A percentile compares a stretch with the other conserved stretches of the same genome.
These are phyloP conservation scores for Halictus quadricinctus DNA, from an alignment of 2,888 invertebrate species.

Conservation along the genomic window DNA sequence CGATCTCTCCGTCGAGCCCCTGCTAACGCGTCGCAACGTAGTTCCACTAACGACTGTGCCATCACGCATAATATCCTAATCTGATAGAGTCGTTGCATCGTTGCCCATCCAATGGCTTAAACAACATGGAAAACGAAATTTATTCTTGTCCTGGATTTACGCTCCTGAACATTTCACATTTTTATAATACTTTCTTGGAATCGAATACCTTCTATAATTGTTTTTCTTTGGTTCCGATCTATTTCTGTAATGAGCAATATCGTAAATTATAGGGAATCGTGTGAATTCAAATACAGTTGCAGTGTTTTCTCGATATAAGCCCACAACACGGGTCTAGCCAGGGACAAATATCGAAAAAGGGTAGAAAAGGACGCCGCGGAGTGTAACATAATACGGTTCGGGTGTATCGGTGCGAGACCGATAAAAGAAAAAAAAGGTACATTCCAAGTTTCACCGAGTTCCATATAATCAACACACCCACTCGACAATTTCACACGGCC, in stretches of 20 bases:
- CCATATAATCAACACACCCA: neutral
- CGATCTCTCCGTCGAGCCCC: slow-evolving; percentile 26
- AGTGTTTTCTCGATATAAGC: too few species aligned
- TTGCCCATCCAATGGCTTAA: slow-evolving; percentile 16
- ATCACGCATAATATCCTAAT: slow-evolving; percentile 43
- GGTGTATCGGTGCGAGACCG: too few species aligned
- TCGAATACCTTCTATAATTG: too few species aligned
- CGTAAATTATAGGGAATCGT: too few species aligned
- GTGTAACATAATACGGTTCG: too few species aligned
- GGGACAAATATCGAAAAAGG: too few species aligned
- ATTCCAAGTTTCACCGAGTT: slow-evolving; percentile 1
- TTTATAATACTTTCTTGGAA: too few species aligned
- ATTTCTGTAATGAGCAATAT: too few species aligned
- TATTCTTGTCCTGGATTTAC: neutral
- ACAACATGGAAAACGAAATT: slow-evolving; percentile 23
- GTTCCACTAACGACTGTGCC: slow-evolving; percentile 42
- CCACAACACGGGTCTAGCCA: too few species aligned
- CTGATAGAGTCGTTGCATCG: slow-evolving; percentile 22
- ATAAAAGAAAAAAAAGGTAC: neutral
- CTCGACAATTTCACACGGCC: slow-evolving; percentile 2
- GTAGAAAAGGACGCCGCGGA: too few species aligned
- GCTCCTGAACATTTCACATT: neutral
- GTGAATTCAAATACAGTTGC: too few species aligned
- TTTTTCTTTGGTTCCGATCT: too few species aligned
- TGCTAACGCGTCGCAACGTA: slow-evolving; percentile 32